Percentiles rank a stretch among this genome's conserved stretches.
Conservation (phyloP, 2,797 vertebrate genomes). For the Danio albolineatus region DNA sequence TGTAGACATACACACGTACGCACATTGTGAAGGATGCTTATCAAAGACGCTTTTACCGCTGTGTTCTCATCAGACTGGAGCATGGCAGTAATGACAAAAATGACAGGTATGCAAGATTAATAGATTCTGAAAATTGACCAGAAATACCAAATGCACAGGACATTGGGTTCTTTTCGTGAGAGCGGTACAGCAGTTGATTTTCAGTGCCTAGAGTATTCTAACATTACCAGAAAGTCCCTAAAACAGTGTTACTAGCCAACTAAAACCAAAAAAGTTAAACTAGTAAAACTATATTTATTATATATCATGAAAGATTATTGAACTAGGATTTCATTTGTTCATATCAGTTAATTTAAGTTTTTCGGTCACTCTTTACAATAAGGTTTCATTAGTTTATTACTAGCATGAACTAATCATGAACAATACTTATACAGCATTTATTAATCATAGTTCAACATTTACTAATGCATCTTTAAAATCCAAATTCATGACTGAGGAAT, state of each 20-base stretch:
- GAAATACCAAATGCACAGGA: background rate
- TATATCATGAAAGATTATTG: too few relatives aligned
- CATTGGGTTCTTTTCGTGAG: background rate
- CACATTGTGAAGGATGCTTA: slow-evolving; percentile 42
- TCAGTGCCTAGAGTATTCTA: background rate
- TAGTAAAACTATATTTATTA: too few relatives aligned
- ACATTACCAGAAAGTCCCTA: background rate
- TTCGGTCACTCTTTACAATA: too few relatives aligned
- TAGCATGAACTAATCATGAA: too few relatives aligned
- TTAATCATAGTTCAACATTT: too few relatives aligned
- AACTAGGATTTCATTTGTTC: too few relatives aligned
- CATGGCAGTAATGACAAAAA: slow-evolving; percentile 21
- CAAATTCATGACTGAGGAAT: too few relatives aligned
- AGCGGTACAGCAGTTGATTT: background rate
- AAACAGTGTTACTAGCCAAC: background rate
- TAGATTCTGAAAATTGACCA: slow-evolving; percentile 34
- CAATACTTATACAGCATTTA: too few relatives aligned
- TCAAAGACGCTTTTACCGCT: slow-evolving; percentile 20
- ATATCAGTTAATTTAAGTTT: too few relatives aligned
- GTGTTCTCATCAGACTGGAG: slow-evolving; percentile 24
- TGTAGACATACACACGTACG: background rate
- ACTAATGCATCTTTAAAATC: too few relatives aligned
- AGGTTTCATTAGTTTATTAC: too few relatives aligned
- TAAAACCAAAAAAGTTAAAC: too few relatives aligned
- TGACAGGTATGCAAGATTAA: slow-evolving; percentile 37